Base-by-base conservation (phyloP, 1,140 invertebrate genomes). In the Akabosia matsudoensis region DNA sequence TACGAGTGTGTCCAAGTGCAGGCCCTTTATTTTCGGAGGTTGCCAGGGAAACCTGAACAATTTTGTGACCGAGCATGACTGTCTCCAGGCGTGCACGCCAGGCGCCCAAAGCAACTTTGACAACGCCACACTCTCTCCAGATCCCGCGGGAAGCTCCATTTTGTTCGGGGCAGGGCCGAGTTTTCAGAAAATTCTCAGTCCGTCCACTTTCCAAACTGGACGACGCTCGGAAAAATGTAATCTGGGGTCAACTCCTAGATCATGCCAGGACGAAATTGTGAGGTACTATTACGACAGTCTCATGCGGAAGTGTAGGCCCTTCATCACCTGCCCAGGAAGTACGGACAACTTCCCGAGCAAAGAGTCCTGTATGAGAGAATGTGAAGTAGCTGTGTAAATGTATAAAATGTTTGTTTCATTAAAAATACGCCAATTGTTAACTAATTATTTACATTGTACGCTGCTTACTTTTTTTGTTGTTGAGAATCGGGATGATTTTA, bases 21-120 rank as follows among this genome's bases (percentile, higher is more conserved):
- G 77, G 52, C 78, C 78, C 3, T 81, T 81, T 61, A 81, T 81
- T 77, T 81, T 74, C 56, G 80, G 80, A 22, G 80, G 80, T 0
- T 81, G 80, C 72, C 74, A 79, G 70, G 80, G 76, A 13, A 77
- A 81, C 56, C 37, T 61, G 10, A 81, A 81, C 33, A 81, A 81
- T 75, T 81, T 79, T 28, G 26, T 64, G 16, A 73, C 76, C 0
- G 76, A 79, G 31, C 24, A 77, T 4, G 77, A 79, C 31, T 81
- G 80, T 31, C 24, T 73, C 10, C 18, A 24, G 24, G 30, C 70
- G 31, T 79, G 78, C 67, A 56, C 74, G 33, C 26, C 10, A 33
- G 52, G n/a, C 1, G 2, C 10, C 2, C 71, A 1, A 56, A 56
- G 28, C 1, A 67, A 10, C 31, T 67, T 67, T 28, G 28, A 28